Evolutionary conservation across 1,140 invertebrate genomes (phyloP).

Genomic region (Ectropis grisescens): DNA sequence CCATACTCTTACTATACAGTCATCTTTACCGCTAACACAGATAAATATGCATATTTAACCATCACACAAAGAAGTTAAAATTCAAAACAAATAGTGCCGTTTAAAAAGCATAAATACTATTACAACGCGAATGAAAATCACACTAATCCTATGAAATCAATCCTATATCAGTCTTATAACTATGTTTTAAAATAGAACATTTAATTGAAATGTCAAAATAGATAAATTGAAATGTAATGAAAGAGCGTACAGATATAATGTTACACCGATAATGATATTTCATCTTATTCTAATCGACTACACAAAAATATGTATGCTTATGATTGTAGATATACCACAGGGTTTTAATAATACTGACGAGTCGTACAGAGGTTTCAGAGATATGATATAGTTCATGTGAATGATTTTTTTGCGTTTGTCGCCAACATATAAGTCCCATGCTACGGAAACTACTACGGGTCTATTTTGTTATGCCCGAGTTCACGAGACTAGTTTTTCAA

Average conservation of each 20-base stretch:
- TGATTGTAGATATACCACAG: conserved; percentile 38
- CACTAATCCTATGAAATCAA: conserved; percentile 23
- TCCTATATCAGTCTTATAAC: conserved; percentile 59
- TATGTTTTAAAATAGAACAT: conserved; percentile 30
- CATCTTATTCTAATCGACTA: conserved; percentile 36
- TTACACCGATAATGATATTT: conserved; percentile 36
- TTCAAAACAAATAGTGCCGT: conserved; percentile 37
- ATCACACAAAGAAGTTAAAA: not conserved
- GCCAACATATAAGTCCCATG: too few relatives aligned
- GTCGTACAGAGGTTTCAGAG: conserved; percentile 38
- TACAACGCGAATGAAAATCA: too few relatives aligned
- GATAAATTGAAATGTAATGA: conserved; percentile 17
- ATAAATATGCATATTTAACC: too few relatives aligned
- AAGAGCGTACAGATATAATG: conserved; percentile 19
- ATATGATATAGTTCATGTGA: conserved; percentile 36
- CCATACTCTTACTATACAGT: too few relatives aligned
- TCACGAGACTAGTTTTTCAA: too few relatives aligned
- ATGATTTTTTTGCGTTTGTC: too few relatives aligned
- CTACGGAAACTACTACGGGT: too few relatives aligned
- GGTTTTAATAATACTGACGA: conserved; percentile 58
- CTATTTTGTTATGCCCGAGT: too few relatives aligned
- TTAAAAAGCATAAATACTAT: conserved; percentile 29
- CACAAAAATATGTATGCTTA: conserved; percentile 33
- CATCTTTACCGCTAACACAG: too few relatives aligned
- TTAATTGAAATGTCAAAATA: conserved; percentile 15